Percentiles rank a stretch among this genome's conserved stretches.
Evolutionary conservation across 2,797 vertebrate genomes (phyloP).

Genomic region (Sebastes miniatus): DNA sequence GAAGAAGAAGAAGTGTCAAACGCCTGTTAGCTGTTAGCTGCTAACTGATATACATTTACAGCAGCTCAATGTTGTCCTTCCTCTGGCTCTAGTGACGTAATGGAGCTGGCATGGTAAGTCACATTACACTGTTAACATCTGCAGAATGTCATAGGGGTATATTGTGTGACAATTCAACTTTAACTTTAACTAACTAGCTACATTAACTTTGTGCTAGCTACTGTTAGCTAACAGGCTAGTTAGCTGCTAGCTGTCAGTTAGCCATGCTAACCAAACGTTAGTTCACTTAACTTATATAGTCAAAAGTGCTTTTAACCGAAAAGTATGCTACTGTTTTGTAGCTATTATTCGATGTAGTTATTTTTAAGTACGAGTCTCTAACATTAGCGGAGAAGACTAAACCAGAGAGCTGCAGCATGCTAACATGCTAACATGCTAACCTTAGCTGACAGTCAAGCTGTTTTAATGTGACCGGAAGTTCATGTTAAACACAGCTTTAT

Average conservation of each 20-base stretch:
- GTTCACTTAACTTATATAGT: not conserved
- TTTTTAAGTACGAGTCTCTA: not conserved
- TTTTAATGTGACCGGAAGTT: not conserved
- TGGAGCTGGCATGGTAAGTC: constrained; percentile 77
- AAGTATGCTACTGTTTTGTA: not conserved
- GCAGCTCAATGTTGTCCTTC: not conserved
- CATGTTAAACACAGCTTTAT: not conserved
- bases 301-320: not conserved
- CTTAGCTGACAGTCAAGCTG: not conserved
- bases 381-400: not conserved
- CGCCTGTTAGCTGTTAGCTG: not conserved
- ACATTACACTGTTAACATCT: not conserved
- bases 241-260: not conserved
- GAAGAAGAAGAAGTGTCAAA: constrained; percentile 27
- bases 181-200: not conserved
- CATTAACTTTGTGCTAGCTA: not conserved
- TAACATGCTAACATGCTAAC: not conserved
- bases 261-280: not conserved
- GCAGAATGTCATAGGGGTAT: rapidly evolving
- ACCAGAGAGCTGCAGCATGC: not conserved
- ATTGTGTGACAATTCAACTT: not conserved
- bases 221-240: not conserved
- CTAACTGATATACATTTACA: not conserved
- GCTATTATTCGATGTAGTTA: not conserved
- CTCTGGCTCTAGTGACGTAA: not conserved